A percentile compares a stretch with the other conserved stretches of the same genome.
These are phyloP conservation scores for Hemichromis elongatus DNA, from an alignment of 2,113 vertebrate species.

Conservation along the genomic window DNA sequence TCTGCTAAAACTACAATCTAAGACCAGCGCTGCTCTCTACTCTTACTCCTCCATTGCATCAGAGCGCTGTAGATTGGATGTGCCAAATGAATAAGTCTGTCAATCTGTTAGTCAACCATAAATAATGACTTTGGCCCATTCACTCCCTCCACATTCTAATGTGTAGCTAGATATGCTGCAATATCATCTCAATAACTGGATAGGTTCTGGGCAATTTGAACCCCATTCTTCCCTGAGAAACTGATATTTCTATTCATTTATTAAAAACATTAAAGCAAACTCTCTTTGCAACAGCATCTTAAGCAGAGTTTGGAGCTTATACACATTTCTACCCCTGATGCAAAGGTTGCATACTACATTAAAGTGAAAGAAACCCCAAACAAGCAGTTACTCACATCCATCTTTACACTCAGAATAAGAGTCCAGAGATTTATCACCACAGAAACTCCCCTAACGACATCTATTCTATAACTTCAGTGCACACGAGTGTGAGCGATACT, in stretches of 20 bases:
- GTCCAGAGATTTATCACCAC: background rate
- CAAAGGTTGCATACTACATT: background rate
- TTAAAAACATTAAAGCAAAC: background rate
- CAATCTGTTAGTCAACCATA: background rate
- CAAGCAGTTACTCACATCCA: conserved; percentile 7
- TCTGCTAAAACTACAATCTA: background rate
- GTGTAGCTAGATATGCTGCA: background rate
- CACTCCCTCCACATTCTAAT: background rate
- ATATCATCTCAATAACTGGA: background rate
- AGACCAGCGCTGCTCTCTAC: background rate
- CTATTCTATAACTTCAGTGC: background rate
- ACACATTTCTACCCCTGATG: background rate
- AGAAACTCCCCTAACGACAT: background rate
- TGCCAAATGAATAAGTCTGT: background rate
- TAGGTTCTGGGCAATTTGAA: background rate
- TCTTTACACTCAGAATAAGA: background rate
- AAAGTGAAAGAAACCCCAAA: background rate
- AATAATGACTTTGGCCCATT: background rate
- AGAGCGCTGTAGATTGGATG: background rate
- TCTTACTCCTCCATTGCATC: conserved; percentile 23
- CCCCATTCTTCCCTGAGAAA: background rate
- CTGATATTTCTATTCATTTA: background rate
- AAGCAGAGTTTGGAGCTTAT: background rate
- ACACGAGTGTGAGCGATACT: background rate
- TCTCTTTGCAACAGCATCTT: background rate